phyloP scores from a whole-genome alignment of 2,797 vertebrate species.

The Sebastes nivosus region DNA sequence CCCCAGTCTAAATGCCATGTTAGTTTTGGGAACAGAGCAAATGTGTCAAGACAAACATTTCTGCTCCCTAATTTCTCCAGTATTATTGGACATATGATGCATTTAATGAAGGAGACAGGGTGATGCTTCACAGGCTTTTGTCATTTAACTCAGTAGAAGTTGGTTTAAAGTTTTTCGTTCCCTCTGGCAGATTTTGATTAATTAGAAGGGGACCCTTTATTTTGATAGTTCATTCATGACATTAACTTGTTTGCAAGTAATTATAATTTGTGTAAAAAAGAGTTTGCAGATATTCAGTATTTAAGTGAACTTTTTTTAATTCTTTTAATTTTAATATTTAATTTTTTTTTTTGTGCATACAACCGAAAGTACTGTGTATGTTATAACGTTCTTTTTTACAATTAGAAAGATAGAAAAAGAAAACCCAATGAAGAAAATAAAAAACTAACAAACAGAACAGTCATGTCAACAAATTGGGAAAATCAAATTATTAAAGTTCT shows the following conservation, averaged over 20 bases:
- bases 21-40: slow-evolving; percentile 7
- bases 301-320: neutral
- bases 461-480: neutral
- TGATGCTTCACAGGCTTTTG: neutral
- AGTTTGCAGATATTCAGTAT: neutral
- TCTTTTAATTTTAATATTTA: too few relatives aligned
- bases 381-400: too few relatives aligned
- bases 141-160: neutral
- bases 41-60: slow-evolving; percentile 1
- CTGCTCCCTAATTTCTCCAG: neutral
- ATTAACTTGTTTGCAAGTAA: neutral
- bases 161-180: neutral
- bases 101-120: neutral
- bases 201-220: neutral
- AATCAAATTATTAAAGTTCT: neutral
- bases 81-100: slow-evolving; percentile 31
- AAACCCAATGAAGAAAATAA: neutral
- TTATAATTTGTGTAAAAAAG: neutral
- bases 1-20: slow-evolving; percentile 10
- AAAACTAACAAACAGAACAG: neutral
- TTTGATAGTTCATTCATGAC: neutral
- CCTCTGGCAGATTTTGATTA: neutral
- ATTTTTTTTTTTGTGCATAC: too few relatives aligned
- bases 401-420: too few relatives aligned
- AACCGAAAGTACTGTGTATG: too few relatives aligned